Base-by-base conservation (phyloP, 2,113 vertebrate genomes). In the Pygoscelis adeliae region DNA sequence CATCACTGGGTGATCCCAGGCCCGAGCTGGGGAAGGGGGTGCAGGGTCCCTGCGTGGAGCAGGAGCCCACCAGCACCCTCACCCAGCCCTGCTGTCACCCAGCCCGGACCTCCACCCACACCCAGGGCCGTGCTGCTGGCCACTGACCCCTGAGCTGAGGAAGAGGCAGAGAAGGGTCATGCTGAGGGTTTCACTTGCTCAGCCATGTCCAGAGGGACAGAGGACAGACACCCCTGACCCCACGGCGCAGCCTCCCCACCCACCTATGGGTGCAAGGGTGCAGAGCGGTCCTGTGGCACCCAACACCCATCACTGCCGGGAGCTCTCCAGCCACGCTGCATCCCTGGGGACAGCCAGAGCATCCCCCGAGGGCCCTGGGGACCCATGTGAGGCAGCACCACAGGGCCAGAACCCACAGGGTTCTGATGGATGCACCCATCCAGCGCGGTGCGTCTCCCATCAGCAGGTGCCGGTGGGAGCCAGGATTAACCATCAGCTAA, bases 301-400 rank as follows among this genome's bases (percentile, higher is more conserved):
- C 74, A 62, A 4, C 3, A 53, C 9, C 34, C 49, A 9, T 23
- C 18, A 0, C 32, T 83, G 34, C 52, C 10, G 0, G 30, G 27
- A 79, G 30, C 4, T 87, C 42, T 36, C 23, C 0, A 0, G 49
- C 36, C 49, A 17, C 0, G 9, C 53, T n/a, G 40, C 25, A 26
- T 32, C 74, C 27, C 22, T 1, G 10, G 83, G 42, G 25, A n/a
- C 67, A 81, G 5, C 6, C 42, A 25, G 27, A 62, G 44, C n/a
- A 19, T 10, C 56, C 38, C 50, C 15, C 0, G 0, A 29, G 20
- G 19, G 32, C 38, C 44, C 71, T 38, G 52, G 71, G 59, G 49
- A 36, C 20, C 34, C 2, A 0, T 0, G 6, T 5, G 42, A 42
- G 61, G 22, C 9, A 59, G 46, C 3, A 2, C 14, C 82, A 53